phyloP scores from a whole-genome alignment of 2,113 vertebrate species.

The Campylorhamphus procurvoides region DNA sequence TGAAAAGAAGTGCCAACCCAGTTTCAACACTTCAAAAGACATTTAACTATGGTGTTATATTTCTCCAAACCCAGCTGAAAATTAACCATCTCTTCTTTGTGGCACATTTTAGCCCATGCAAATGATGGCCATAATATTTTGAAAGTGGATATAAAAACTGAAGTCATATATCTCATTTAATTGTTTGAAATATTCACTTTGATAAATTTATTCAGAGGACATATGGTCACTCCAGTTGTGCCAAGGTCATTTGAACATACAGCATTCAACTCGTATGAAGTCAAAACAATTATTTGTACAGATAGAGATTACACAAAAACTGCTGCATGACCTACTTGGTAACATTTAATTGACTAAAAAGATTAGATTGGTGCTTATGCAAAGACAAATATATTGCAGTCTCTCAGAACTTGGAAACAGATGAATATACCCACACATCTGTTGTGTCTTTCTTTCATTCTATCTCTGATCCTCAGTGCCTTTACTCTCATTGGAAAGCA shows the following conservation, averaged over 20 bases:
- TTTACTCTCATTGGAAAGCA: not conserved
- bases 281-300: not conserved
- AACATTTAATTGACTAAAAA: not conserved
- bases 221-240: not conserved
- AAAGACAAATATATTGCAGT: not conserved
- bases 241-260: not conserved
- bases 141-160: not conserved
- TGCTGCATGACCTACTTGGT: not conserved
- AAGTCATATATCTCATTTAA: not conserved
- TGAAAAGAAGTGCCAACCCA: not conserved
- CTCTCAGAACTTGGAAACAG: not conserved
- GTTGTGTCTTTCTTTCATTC: not conserved
- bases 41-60: not conserved
- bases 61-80: not conserved
- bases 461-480: not conserved
- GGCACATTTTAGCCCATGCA: not conserved
- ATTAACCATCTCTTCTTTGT: not conserved
- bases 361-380: not conserved
- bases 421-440: not conserved
- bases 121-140: not conserved
- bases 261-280: not conserved
- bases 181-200: constrained; percentile 8
- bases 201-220: not conserved
- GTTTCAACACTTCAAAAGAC: not conserved
- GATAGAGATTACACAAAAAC: not conserved